These are phyloP conservation scores for Cephus pygmeus DNA, from an alignment of 2,888 invertebrate species.

Conservation along the genomic window DNA sequence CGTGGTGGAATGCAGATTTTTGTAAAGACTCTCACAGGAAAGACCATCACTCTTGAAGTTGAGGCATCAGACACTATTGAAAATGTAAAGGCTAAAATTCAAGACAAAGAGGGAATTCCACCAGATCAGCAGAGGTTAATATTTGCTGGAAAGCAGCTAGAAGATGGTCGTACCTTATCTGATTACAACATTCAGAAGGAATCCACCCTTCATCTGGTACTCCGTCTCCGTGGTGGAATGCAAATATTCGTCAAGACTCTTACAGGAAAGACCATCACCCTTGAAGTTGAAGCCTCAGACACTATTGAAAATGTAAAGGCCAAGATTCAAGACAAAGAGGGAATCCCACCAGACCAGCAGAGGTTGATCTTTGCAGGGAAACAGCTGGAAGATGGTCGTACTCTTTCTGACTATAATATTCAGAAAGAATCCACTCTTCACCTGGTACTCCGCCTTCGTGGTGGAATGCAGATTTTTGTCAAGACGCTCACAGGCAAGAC, in stretches of 20 bases:
- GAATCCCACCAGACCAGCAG: slow-evolving; percentile 39
- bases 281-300: too few relatives aligned
- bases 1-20: slow-evolving; percentile 75
- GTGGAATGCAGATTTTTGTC: slow-evolving; percentile 44
- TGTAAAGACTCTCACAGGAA: slow-evolving; percentile 39
- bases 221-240: slow-evolving; percentile 29
- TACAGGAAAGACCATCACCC: slow-evolving; percentile 34
- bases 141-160: slow-evolving; percentile 24
- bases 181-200: slow-evolving; percentile 27
- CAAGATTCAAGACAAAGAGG: slow-evolving; percentile 42
- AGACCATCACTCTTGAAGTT: slow-evolving; percentile 31
- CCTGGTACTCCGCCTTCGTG: slow-evolving; percentile 35
- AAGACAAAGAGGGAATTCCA: slow-evolving; percentile 25
- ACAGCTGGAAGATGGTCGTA: slow-evolving; percentile 40
- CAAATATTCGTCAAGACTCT: slow-evolving; percentile 42
- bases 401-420: slow-evolving; percentile 39
- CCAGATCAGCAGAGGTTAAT: slow-evolving; percentile 25
- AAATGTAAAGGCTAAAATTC: slow-evolving; percentile 23
- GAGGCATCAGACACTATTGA: slow-evolving; percentile 25
- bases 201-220: slow-evolving; percentile 24
- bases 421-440: slow-evolving; percentile 41
- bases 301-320: slow-evolving; percentile 39
- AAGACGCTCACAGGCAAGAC: slow-evolving; percentile 41
- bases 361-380: slow-evolving; percentile 41
- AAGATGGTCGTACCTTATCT: slow-evolving; percentile 23